These are phyloP conservation scores for Ephestia elutella DNA, from an alignment of 1,140 invertebrate genomes.

Conservation along the genomic window DNA sequence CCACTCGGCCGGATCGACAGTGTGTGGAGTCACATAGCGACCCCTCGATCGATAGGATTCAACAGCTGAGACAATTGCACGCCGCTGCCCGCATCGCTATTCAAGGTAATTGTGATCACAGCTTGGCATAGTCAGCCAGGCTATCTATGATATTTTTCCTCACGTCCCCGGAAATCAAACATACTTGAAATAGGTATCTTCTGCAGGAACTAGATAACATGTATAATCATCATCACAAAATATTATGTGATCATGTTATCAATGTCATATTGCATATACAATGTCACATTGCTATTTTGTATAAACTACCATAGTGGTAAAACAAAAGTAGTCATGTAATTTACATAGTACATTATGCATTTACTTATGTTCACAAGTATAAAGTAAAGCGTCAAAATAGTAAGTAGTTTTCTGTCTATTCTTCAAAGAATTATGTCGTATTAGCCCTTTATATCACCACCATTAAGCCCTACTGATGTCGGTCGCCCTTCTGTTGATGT, in stretches of 20 bases:
- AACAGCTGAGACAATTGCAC: constrained; percentile 53
- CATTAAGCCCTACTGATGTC: background rate
- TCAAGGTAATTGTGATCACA: constrained; percentile 37
- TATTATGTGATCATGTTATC: no score
- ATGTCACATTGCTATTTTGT: background rate
- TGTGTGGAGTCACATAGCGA: constrained; percentile 40
- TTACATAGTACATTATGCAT: background rate
- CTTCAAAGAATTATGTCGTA: background rate
- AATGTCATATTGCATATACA: background rate
- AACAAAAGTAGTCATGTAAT: no score
- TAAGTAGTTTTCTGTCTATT: background rate
- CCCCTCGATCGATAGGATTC: constrained; percentile 51
- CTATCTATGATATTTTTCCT: no score
- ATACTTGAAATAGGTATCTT: background rate
- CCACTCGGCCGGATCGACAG: constrained; percentile 31
- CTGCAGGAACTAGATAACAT: no score
- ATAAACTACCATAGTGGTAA: background rate
- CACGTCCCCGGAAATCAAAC: no score
- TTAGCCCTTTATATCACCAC: constrained; percentile 1
- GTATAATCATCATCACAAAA: no score
- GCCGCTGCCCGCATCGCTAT: constrained; percentile 31
- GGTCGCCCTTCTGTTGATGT: background rate
- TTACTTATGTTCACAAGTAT: background rate
- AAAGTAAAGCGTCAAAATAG: background rate
- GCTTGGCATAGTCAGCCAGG: background rate